Conservation (phyloP, 2,888 invertebrate species). For the Idaea dimidiata region DNA sequence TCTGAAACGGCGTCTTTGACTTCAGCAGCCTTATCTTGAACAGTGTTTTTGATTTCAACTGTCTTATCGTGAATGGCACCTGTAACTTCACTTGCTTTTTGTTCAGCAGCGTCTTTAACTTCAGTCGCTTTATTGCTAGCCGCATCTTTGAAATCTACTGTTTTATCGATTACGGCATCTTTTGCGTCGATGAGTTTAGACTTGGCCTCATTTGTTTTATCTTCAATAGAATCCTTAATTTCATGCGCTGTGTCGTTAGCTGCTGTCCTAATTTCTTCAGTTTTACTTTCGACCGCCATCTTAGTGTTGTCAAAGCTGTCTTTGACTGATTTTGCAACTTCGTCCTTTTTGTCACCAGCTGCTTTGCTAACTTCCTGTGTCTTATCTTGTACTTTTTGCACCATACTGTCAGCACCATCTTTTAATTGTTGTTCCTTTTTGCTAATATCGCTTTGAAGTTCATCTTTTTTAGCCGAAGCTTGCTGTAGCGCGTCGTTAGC, state of each 20-base stretch:
- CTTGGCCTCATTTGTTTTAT: slow-evolving; percentile 31
- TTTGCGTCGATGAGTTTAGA: slow-evolving; percentile 23
- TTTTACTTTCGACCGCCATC: slow-evolving; percentile 35
- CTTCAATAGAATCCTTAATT: slow-evolving; percentile 35
- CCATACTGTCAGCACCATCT: slow-evolving; percentile 39
- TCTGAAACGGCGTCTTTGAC: slow-evolving; percentile 32
- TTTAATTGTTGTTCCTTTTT: slow-evolving; percentile 53
- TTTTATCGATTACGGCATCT: slow-evolving; percentile 33
- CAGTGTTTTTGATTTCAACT: slow-evolving; percentile 33
- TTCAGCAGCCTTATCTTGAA: slow-evolving; percentile 26
- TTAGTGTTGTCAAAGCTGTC: slow-evolving; percentile 41
- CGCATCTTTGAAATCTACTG: slow-evolving; percentile 35
- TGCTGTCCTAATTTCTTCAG: slow-evolving; percentile 38
- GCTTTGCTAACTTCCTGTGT: slow-evolving; percentile 44
- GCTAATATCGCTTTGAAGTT: slow-evolving; percentile 46
- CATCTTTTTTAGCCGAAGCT: slow-evolving; percentile 56
- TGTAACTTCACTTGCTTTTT: slow-evolving; percentile 37
- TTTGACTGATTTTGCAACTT: slow-evolving; percentile 41
- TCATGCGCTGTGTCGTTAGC: slow-evolving; percentile 43
- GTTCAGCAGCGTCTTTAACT: slow-evolving; percentile 24
- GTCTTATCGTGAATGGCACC: slow-evolving; percentile 34
- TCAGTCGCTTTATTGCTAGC: slow-evolving; percentile 13
- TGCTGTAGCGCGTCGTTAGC: slow-evolving; percentile 57
- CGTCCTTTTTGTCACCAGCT: slow-evolving; percentile 38
- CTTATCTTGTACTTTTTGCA: slow-evolving; percentile 41